Evolutionary conservation across 2,113 vertebrate species (phyloP).

Genomic region (Hyperopisus bebe): DNA sequence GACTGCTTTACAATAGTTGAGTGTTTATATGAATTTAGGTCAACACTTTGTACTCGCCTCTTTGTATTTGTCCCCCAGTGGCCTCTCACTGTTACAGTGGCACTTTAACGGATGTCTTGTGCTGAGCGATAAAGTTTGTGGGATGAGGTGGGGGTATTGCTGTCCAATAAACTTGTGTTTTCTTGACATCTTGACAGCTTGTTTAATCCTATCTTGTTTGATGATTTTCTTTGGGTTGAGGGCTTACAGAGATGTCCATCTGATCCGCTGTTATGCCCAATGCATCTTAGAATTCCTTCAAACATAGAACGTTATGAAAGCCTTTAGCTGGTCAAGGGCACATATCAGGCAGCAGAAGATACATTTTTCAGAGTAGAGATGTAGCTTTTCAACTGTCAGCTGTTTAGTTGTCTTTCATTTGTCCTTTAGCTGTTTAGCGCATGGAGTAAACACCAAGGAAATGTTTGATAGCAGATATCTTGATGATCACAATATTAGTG

Average conservation of each 20-base stretch:
- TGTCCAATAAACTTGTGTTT: conserved; percentile 8
- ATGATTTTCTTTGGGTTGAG: not conserved
- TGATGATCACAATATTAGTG: not conserved
- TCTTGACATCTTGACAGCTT: not conserved
- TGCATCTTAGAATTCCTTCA: not conserved
- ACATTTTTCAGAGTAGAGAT: not conserved
- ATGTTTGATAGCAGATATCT: conserved; percentile 7
- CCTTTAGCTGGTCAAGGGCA: not conserved
- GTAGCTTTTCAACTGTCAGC: not conserved
- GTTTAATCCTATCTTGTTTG: not conserved
- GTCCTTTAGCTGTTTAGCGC: not conserved
- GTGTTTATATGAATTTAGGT: conserved; percentile 58
- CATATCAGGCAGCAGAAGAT: not conserved
- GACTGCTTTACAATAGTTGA: conserved; percentile 51
- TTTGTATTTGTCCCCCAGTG: conserved; percentile 19
- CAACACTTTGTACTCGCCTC: conserved; percentile 41
- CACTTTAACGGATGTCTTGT: not conserved
- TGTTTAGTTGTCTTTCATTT: conserved; percentile 1
- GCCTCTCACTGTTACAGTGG: conserved; percentile 14
- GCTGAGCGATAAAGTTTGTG: not conserved
- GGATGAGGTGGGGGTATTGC: not conserved
- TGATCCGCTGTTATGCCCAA: not conserved
- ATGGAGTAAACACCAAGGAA: not conserved
- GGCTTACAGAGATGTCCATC: not conserved
- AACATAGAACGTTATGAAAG: not conserved